phyloP scores from a whole-genome alignment of 2,888 invertebrate species.

The Micropterix aruncella region DNA sequence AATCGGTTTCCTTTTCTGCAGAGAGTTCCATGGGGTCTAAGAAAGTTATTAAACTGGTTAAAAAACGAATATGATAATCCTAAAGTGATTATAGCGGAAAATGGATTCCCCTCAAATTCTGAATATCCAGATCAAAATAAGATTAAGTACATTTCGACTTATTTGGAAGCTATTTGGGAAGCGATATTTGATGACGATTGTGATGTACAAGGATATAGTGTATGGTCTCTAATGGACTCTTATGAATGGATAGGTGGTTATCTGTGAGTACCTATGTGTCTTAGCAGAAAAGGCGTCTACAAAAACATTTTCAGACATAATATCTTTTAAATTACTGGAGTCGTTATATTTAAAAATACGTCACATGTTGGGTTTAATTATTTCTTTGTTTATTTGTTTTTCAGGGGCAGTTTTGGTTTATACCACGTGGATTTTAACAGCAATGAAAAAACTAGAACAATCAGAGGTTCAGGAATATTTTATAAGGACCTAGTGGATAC shows the following conservation, averaged over 20 bases:
- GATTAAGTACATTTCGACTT: not conserved
- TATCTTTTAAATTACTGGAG: no score
- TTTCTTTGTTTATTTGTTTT: no score
- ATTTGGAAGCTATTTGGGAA: not conserved
- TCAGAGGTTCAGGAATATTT: not conserved
- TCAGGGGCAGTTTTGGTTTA: conserved; percentile 11
- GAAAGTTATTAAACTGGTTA: not conserved
- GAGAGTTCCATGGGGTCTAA: not conserved
- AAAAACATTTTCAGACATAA: no score
- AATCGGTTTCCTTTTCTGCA: no score
- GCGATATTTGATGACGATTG: not conserved
- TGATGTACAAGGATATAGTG: not conserved
- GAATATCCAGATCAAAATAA: not conserved
- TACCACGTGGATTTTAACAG: conserved; percentile 10
- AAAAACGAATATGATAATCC: not conserved
- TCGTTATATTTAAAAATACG: no score
- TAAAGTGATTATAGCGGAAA: not conserved
- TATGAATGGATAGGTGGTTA: not conserved
- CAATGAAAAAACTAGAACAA: conserved; percentile 9
- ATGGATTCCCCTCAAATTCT: not conserved
- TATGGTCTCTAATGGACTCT: not conserved
- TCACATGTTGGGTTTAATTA: no score
- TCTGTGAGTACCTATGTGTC: not conserved
- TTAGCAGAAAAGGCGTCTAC: no score
- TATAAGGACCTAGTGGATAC: no score